Conservation (phyloP, 2,113 vertebrate genomes). For the Hirundichthys speculiger region DNA sequence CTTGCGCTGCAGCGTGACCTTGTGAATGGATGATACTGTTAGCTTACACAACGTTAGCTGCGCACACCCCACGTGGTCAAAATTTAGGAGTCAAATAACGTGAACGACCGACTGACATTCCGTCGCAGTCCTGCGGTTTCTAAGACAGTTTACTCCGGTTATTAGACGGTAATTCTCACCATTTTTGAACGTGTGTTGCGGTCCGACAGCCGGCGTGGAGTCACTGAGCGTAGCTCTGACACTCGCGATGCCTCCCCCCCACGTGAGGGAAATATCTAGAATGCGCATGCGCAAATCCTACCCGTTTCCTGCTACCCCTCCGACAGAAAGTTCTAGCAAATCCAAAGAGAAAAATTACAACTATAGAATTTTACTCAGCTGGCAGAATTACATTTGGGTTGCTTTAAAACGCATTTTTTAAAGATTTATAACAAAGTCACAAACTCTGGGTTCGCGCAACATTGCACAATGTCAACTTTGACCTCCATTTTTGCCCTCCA, state of each 20-base stretch:
- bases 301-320: not conserved
- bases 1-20: constrained; percentile 41
- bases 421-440: fast-evolving
- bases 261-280: constrained; percentile 80
- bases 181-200: constrained; percentile 40
- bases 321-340: constrained; percentile 26
- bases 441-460: not conserved
- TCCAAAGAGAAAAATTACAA: fast-evolving
- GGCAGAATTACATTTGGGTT: too few relatives aligned
- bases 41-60: constrained; percentile 37
- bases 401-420: fast-evolving
- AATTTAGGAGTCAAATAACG: not conserved
- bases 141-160: not conserved
- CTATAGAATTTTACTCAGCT: too few relatives aligned
- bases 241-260: constrained; percentile 42
- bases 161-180: constrained; percentile 56
- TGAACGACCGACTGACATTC: not conserved
- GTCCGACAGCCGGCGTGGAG: constrained; percentile 10
- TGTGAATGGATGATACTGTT: constrained; percentile 13
- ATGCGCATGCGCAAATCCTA: constrained; percentile 72
- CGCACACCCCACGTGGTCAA: not conserved
- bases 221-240: constrained; percentile 15
- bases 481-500: constrained; percentile 76
- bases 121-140: fast-evolving
- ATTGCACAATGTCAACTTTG: constrained; percentile 79